Conservation (phyloP, 2,113 vertebrate species). For the Oreotrochilus melanogaster region DNA sequence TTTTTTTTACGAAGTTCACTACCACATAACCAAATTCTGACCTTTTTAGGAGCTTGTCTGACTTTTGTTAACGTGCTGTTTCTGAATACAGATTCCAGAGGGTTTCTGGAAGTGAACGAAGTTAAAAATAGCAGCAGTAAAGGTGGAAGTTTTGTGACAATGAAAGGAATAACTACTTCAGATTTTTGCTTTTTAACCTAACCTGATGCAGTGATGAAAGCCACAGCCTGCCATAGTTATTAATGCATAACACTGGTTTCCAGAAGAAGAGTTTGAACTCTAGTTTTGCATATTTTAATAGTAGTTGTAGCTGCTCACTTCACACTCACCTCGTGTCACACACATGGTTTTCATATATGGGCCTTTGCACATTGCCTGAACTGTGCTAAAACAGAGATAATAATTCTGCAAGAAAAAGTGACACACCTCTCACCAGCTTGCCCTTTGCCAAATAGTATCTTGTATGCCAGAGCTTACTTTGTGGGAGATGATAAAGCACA, state of each 20-base stretch:
- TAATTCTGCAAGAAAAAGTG: background rate
- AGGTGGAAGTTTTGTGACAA: background rate
- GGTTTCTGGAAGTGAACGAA: background rate
- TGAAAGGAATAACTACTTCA: background rate
- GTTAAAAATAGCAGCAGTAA: background rate
- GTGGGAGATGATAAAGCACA: background rate
- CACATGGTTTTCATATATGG: background rate
- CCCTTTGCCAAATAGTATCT: background rate
- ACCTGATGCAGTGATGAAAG: background rate
- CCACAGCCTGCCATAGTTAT: background rate
- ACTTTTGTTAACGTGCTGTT: background rate
- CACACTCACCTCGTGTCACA: rapidly evolving
- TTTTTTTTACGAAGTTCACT: background rate
- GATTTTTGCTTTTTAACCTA: background rate
- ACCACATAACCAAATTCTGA: background rate
- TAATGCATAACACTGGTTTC: background rate
- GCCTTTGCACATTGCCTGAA: background rate
- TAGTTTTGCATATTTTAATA: background rate
- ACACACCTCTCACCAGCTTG: rapidly evolving
- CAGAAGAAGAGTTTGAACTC: background rate
- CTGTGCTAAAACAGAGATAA: background rate
- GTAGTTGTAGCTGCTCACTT: background rate
- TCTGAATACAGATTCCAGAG: background rate
- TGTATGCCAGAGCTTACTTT: background rate
- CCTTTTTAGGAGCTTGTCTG: background rate